Conservation (phyloP, 2,888 invertebrate species). For the Bembecia ichneumoniformis region DNA sequence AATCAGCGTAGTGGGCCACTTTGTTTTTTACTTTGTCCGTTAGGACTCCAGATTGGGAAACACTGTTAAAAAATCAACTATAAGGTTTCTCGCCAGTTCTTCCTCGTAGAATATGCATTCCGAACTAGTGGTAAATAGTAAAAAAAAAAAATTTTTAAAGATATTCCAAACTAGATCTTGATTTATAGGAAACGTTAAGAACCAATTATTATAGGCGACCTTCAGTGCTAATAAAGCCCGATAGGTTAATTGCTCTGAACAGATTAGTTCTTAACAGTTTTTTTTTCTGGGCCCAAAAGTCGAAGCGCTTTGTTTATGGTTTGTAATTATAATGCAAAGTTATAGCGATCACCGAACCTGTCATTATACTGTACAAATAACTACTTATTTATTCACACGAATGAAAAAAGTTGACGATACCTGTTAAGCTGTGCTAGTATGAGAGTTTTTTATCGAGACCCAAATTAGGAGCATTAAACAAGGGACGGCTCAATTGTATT, state of each 20-base stretch:
- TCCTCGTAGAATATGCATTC: neutral
- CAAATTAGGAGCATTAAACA: constrained; percentile 39
- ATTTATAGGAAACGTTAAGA: constrained; percentile 7
- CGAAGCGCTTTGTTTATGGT: constrained; percentile 60
- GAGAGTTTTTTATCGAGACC: constrained; percentile 46
- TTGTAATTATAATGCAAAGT: constrained; percentile 61
- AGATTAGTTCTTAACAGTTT: constrained; percentile 66
- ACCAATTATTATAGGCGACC: constrained; percentile 49
- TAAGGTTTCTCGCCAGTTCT: neutral
- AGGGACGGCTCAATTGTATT: constrained; percentile 29
- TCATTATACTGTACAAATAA: constrained; percentile 68
- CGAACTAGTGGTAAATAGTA: too few species aligned
- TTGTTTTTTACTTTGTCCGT: too few species aligned
- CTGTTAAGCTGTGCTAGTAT: constrained; percentile 23
- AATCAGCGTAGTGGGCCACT: too few species aligned
- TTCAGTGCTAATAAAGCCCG: constrained; percentile 58
- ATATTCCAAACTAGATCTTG: constrained; percentile 5
- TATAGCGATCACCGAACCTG: constrained; percentile 61
- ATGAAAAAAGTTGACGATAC: constrained; percentile 39
- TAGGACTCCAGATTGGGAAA: too few species aligned
- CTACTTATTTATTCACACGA: constrained; percentile 53
- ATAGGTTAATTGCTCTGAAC: constrained; percentile 67
- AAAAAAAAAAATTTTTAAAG: too few species aligned
- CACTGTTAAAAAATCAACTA: too few species aligned
- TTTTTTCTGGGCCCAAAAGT: constrained; percentile 37